Percentiles rank a stretch among this genome's conserved stretches.
Evolutionary conservation across 2,113 vertebrate genomes (phyloP).

Genomic region (Rhinolophus sinicus): DNA sequence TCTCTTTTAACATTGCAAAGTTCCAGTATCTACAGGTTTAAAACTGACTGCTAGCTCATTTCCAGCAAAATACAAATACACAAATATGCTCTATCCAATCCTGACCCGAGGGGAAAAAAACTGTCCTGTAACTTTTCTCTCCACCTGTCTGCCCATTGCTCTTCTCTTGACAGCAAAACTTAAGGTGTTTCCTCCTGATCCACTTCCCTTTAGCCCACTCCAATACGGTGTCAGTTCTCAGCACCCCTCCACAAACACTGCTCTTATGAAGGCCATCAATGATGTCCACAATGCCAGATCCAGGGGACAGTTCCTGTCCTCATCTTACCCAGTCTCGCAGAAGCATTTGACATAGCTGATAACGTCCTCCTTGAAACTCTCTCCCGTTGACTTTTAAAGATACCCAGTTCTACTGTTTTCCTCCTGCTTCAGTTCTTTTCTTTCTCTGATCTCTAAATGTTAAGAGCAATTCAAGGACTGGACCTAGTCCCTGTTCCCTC

Average conservation of each 20-base stretch:
- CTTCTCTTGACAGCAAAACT: not conserved
- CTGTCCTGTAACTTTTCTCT: not conserved
- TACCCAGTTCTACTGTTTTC: not conserved
- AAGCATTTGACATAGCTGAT: not conserved
- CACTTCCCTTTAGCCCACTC: not conserved
- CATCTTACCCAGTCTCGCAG: not conserved
- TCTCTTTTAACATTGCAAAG: constrained; percentile 5
- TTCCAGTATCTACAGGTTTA: not conserved
- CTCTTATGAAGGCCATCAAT: not conserved
- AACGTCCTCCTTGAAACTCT: not conserved
- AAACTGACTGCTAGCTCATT: not conserved
- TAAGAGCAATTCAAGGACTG: not conserved
- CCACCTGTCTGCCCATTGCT: not conserved
- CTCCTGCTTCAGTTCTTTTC: not conserved
- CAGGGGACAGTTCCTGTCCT: not conserved
- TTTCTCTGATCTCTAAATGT: not conserved
- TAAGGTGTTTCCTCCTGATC: not conserved
- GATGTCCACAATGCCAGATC: not conserved
- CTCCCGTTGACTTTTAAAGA: not conserved
- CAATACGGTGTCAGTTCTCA: not conserved
- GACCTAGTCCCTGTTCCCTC: not conserved
- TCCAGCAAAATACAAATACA: not conserved
- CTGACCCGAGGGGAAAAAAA: not conserved
- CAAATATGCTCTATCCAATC: too few species aligned
- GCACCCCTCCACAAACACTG: not conserved